Percentiles rank a stretch among this genome's conserved stretches.
Conservation (phyloP, 2,888 invertebrate genomes). For the Thecophora atra region DNA sequence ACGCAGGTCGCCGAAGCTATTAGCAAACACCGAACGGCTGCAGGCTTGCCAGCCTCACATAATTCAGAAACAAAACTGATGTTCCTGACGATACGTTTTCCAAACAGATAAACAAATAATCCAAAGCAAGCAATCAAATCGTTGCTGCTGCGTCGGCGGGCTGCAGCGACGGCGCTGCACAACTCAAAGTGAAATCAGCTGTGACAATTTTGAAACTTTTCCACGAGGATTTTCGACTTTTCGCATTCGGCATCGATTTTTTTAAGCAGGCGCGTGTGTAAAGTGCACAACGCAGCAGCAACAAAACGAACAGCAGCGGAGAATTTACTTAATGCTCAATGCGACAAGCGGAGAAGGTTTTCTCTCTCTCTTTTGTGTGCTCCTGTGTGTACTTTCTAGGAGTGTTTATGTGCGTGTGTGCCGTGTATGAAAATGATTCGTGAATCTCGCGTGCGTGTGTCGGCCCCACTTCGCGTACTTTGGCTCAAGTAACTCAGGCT, state of each 20-base stretch:
- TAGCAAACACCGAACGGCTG: no score
- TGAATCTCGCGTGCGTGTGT: constrained; percentile 23
- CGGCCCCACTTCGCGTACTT: constrained; percentile 11
- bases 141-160: background rate
- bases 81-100: constrained; percentile 19
- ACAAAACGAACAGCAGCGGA: constrained; percentile 29
- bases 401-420: constrained; percentile 14
- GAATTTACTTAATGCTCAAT: background rate
- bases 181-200: constrained; percentile 63
- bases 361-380: constrained; percentile 14
- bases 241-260: constrained; percentile 33
- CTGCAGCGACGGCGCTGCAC: background rate
- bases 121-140: background rate
- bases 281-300: constrained; percentile 40
- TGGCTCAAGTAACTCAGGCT: background rate
- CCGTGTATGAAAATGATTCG: background rate
- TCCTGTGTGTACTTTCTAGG: constrained; percentile 20
- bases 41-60: no score
- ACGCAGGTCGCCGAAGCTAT: no score
- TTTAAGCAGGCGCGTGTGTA: constrained; percentile 33
- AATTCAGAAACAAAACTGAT: no score
- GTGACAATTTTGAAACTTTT: constrained; percentile 66
- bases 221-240: constrained; percentile 65
- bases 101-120: constrained; percentile 26
- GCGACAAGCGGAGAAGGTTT: constrained; percentile 19